phyloP scores from a whole-genome alignment of 92 coral and sea anemone genomes.

The Phenganax stokvisi region DNA sequence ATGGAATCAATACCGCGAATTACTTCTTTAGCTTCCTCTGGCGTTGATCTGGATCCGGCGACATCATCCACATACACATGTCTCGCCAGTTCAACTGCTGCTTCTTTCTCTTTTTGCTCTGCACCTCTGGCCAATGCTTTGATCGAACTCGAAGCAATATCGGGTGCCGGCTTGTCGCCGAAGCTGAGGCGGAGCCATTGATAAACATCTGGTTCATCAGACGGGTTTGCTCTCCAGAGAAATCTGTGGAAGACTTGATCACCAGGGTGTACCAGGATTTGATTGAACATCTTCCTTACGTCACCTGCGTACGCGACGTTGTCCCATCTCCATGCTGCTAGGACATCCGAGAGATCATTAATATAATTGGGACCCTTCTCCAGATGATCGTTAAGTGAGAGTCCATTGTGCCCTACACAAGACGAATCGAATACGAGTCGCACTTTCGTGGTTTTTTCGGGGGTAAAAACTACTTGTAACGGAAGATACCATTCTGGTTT shows the following conservation, averaged over 20 bases:
- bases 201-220: slow-evolving; percentile 47
- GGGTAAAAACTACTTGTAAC: too few relatives aligned
- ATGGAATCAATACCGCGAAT: slow-evolving; percentile 48
- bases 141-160: slow-evolving; percentile 49
- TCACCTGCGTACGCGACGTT: slow-evolving; percentile 49
- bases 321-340: slow-evolving; percentile 43
- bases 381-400: neutral
- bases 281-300: neutral
- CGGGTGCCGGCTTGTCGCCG: slow-evolving; percentile 64
- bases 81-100: slow-evolving; percentile 47
- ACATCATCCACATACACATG: slow-evolving; percentile 54
- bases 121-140: slow-evolving; percentile 1
- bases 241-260: slow-evolving; percentile 38
- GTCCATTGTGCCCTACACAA: neutral
- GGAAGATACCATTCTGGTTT: too few relatives aligned
- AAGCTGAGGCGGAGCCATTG: slow-evolving; percentile 56
- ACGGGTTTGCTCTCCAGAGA: slow-evolving; percentile 46
- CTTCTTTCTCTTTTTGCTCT: slow-evolving; percentile 10
- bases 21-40: slow-evolving; percentile 40
- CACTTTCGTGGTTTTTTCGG: neutral
- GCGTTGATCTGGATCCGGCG: slow-evolving; percentile 45
- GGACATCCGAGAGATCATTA: neutral
- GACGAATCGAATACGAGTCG: slow-evolving; percentile 58
- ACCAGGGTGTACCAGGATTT: too few relatives aligned
- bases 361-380: neutral